Evolutionary conservation across 37 sponge, comb jelly and placozoan genomes (phyloP).

Genomic region (Diacarnus erythraeanus): DNA sequence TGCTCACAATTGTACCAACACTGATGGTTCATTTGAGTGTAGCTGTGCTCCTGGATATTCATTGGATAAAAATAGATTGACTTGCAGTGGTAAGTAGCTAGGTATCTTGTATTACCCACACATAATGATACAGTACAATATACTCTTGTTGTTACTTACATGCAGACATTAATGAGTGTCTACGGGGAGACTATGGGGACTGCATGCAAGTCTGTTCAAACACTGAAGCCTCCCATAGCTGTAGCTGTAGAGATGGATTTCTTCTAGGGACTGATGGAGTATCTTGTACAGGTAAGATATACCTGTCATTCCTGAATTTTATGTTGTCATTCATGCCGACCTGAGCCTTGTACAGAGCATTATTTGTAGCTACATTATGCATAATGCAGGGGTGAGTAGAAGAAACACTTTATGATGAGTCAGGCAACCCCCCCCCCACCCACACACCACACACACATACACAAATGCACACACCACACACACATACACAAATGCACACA

Average conservation of each 20-base stretch:
- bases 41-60: neutral
- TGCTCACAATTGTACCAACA: neutral
- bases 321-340: too few relatives aligned
- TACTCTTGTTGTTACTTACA: neutral
- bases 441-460: too few relatives aligned
- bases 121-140: too few relatives aligned
- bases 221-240: neutral
- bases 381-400: too few relatives aligned
- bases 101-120: too few relatives aligned
- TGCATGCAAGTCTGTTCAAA: conserved; percentile 42
- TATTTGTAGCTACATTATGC: too few relatives aligned
- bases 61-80: neutral
- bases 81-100: conserved; percentile 1
- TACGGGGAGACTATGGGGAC: conserved; percentile 3
- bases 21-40: conserved; percentile 9
- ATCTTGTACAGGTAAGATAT: conserved; percentile 5
- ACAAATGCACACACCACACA: too few relatives aligned
- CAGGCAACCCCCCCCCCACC: neutral
- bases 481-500: too few relatives aligned
- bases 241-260: conserved; percentile 10
- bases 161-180: conserved; percentile 50
- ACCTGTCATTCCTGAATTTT: too few relatives aligned
- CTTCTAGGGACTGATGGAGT: neutral
- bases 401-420: neutral
- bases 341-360: too few relatives aligned